Conservation (phyloP, 1,140 invertebrate species). For the Tachypleus tridentatus region DNA sequence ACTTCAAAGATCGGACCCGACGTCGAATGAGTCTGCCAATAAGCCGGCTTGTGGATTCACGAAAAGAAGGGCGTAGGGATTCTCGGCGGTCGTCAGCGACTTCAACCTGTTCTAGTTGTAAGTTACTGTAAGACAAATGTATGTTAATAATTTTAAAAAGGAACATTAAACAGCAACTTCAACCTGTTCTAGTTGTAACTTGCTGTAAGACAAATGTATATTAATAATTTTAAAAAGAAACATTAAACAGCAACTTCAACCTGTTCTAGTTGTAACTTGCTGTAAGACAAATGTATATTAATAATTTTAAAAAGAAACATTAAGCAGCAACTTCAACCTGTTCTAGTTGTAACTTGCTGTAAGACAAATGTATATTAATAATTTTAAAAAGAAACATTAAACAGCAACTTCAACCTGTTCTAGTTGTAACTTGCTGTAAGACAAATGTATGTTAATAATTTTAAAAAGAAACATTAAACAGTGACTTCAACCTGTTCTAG, state of each 20-base stretch:
- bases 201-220: background rate
- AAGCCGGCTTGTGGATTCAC: constrained; percentile 24
- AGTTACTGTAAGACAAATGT: constrained; percentile 15
- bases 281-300: background rate
- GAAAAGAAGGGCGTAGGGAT: constrained; percentile 14
- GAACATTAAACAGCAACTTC: constrained; percentile 26
- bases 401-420: constrained; percentile 33
- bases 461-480: constrained; percentile 6
- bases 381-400: background rate
- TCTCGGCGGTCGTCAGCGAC: constrained; percentile 31
- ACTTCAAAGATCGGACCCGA: constrained; percentile 34
- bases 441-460: background rate
- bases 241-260: constrained; percentile 29
- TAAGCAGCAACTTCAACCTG: constrained; percentile 31
- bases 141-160: background rate
- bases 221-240: background rate
- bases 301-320: background rate
- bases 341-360: constrained; percentile 31
- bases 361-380: background rate
- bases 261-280: constrained; percentile 33
- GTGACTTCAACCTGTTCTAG: constrained; percentile 32
- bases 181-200: constrained; percentile 34
- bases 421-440: constrained; percentile 29
- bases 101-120: constrained; percentile 35
- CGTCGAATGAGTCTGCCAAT: constrained; percentile 34